A percentile compares a stretch with the other conserved stretches of the same genome.
Evolutionary conservation across 2,797 vertebrate genomes (phyloP).

Genomic region (Mallotus villosus): DNA sequence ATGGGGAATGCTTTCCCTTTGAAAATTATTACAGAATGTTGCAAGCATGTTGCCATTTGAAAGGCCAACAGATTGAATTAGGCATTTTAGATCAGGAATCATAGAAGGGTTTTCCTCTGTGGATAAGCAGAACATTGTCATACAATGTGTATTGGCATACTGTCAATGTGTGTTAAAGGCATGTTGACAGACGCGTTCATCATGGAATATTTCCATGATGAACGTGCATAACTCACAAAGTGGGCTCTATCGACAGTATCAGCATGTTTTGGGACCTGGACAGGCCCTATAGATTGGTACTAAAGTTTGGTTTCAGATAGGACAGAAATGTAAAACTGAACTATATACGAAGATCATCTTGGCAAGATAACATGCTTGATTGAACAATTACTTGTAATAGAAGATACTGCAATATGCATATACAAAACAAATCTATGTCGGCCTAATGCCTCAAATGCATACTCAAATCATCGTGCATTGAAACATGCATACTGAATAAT

Average conservation of each 20-base stretch:
- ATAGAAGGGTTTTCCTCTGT: slow-evolving; percentile 45
- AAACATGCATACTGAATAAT: too few species aligned
- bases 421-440: too few species aligned
- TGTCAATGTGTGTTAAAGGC: slow-evolving; percentile 34
- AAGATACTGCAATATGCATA: too few species aligned
- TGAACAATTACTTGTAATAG: too few species aligned
- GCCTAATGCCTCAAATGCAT: not conserved
- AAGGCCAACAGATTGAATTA: slow-evolving; percentile 70
- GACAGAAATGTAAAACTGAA: too few species aligned
- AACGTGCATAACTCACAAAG: not conserved
- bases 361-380: too few species aligned
- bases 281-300: too few species aligned
- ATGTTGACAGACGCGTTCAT: too few species aligned
- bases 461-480: not conserved
- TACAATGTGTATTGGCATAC: slow-evolving; percentile 30
- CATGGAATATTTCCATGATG: slow-evolving; percentile 4
- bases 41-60: slow-evolving; percentile 58
- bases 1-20: slow-evolving; percentile 53
- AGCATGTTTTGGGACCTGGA: too few species aligned
- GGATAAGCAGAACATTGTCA: slow-evolving; percentile 27
- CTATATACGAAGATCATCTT: too few species aligned
- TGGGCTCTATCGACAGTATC: too few species aligned
- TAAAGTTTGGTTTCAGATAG: too few species aligned
- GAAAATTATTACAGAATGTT: slow-evolving; percentile 61
- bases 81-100: slow-evolving; percentile 50